Evolutionary conservation across 2,113 vertebrate species (phyloP).

Genomic region (Ranitomeya imitator): DNA sequence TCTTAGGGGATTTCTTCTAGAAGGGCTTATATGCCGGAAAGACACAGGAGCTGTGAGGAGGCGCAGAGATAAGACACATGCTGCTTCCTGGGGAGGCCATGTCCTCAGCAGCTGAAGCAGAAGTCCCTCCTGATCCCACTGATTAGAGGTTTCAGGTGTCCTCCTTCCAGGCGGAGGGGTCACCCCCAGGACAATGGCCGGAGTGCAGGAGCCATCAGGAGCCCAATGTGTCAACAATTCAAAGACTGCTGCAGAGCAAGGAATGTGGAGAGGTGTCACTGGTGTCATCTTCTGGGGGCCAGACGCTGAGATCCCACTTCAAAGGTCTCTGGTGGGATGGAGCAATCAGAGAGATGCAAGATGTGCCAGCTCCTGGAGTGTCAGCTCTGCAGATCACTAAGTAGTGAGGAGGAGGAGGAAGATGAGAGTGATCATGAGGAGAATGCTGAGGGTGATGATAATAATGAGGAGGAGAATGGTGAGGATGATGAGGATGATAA

Average conservation of each 20-base stretch:
- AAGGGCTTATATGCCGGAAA: not conserved
- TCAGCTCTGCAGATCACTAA: not conserved
- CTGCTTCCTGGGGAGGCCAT: slow-evolving; percentile 62
- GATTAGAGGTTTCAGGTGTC: slow-evolving; percentile 70
- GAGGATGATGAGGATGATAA: too few species aligned
- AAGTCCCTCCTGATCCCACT: slow-evolving; percentile 63
- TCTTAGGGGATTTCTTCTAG: not conserved
- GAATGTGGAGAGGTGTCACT: slow-evolving; percentile 68
- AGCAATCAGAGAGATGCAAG: not conserved
- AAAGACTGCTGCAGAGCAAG: slow-evolving; percentile 69
- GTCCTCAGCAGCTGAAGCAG: slow-evolving; percentile 64
- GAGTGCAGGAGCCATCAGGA: slow-evolving; percentile 59
- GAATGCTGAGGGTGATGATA: too few species aligned
- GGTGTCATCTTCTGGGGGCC: slow-evolving; percentile 63
- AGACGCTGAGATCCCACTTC: slow-evolving; percentile 66
- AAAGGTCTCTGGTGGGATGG: slow-evolving; percentile 62
- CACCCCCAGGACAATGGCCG: slow-evolving; percentile 67
- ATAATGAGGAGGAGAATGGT: too few species aligned
- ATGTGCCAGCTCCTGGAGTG: not conserved
- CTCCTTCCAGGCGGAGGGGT: slow-evolving; percentile 68
- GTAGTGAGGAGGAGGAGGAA: too few species aligned
- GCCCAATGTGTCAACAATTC: slow-evolving; percentile 68
- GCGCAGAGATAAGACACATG: slow-evolving; percentile 64
- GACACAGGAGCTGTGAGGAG: slow-evolving; percentile 1
- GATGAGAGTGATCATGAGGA: too few species aligned